Conservation (phyloP, 2,797 vertebrate species). For the Siniperca undulata region DNA sequence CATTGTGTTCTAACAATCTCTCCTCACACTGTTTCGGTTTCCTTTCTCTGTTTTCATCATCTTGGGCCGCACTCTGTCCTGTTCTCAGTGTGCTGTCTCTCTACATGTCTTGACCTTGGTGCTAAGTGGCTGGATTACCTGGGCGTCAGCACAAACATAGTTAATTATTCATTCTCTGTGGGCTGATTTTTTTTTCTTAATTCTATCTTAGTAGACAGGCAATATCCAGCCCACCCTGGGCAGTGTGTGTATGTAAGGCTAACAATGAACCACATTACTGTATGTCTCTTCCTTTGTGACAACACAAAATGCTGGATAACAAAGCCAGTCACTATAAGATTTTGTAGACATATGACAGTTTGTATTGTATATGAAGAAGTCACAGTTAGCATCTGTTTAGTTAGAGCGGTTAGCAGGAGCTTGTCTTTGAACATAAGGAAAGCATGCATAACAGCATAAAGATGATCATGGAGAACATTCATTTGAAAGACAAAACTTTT, state of each 20-base stretch:
- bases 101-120: constrained; percentile 59
- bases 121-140: constrained; percentile 37
- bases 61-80: constrained; percentile 1
- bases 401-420: background rate
- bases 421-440: background rate
- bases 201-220: constrained; percentile 35
- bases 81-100: constrained; percentile 25
- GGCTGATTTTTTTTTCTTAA: constrained; percentile 34
- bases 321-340: background rate
- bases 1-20: background rate
- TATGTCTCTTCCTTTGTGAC: background rate
- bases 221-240: background rate
- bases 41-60: constrained; percentile 3
- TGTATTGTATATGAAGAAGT: background rate
- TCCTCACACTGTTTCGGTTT: background rate
- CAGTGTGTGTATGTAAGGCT: background rate
- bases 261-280: background rate
- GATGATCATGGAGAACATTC: background rate
- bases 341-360: background rate
- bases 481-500: constrained; percentile 19
- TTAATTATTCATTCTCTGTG: constrained; percentile 80
- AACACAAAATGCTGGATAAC: background rate
- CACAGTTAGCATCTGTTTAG: background rate
- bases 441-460: background rate
- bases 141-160: constrained; percentile 66